A percentile compares a stretch with the other conserved stretches of the same genome.
phyloP scores from a whole-genome alignment of 1,140 invertebrate genomes.

The Lasaia peninsularis region DNA sequence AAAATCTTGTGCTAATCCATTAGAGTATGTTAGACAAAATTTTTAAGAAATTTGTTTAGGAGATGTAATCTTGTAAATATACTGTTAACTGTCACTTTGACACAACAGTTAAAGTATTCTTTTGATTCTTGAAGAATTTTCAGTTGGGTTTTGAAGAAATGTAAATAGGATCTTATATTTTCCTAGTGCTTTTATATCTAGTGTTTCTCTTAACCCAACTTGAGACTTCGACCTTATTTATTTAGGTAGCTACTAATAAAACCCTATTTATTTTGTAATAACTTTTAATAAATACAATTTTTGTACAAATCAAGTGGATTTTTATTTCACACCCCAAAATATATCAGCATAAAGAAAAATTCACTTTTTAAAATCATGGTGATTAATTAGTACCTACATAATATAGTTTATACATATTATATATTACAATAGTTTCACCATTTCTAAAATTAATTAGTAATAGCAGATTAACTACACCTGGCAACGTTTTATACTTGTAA shows the following conservation, averaged over 20 bases:
- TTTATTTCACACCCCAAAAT: conserved; percentile 40
- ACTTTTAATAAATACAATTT: conserved; percentile 65
- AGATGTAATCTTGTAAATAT: conserved; percentile 56
- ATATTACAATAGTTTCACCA: no score
- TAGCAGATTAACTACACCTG: no score
- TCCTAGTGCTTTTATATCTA: conserved; percentile 21
- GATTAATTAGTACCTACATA: no score
- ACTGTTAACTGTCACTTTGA: conserved; percentile 38
- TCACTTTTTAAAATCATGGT: no score
- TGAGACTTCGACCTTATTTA: conserved; percentile 73
- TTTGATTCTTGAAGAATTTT: conserved; percentile 55
- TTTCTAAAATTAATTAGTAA: no score
- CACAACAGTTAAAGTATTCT: conserved; percentile 38
- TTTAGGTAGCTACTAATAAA: conserved; percentile 47
- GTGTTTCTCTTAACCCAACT: conserved; percentile 72
- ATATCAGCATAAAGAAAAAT: no score
- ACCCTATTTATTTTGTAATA: conserved; percentile 67
- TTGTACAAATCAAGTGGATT: conserved; percentile 62
- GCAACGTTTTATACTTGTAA: no score
- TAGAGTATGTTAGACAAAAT: not conserved
- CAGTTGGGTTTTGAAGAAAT: conserved; percentile 73
- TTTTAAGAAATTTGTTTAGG: not conserved
- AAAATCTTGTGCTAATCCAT: not conserved
- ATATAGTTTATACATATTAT: no score
- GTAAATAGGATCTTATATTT: conserved; percentile 19